These are phyloP conservation scores for Cherax destructor DNA, from an alignment of 1,140 invertebrate genomes.

Conservation along the genomic window DNA sequence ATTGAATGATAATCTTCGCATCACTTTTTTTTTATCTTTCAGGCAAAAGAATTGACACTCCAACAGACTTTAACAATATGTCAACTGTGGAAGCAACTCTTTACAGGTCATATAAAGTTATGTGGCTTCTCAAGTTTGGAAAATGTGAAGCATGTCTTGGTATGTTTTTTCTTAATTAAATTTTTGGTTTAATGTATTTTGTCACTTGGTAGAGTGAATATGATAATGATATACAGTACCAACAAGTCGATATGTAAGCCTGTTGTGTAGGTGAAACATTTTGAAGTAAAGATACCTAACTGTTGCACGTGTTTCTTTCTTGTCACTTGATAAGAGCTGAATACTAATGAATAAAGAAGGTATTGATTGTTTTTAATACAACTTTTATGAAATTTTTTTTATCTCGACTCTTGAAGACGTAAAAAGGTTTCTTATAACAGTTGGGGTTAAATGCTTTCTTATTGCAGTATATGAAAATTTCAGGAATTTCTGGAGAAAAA, in stretches of 20 bases:
- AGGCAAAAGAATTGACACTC: slow-evolving; percentile 40
- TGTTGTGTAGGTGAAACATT: too few relatives aligned
- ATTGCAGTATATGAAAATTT: background rate
- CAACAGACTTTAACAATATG: slow-evolving; percentile 39
- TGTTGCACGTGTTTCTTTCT: too few relatives aligned
- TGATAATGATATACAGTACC: background rate
- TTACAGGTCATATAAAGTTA: slow-evolving; percentile 46
- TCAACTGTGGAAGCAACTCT: slow-evolving; percentile 49
- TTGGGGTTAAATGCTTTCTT: too few relatives aligned
- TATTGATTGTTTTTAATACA: too few relatives aligned
- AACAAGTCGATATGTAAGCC: too few relatives aligned
- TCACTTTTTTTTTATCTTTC: background rate
- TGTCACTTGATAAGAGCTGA: too few relatives aligned
- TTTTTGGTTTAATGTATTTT: background rate
- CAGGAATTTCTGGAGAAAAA: slow-evolving; percentile 62
- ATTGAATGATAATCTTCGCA: too few relatives aligned
- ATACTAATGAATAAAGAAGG: too few relatives aligned
- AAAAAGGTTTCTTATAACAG: too few relatives aligned
- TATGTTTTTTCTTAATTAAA: slow-evolving; percentile 5
- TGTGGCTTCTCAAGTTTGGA: slow-evolving; percentile 56
- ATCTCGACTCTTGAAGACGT: too few relatives aligned
- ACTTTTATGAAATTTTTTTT: too few relatives aligned
- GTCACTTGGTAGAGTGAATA: background rate
- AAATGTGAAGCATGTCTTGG: slow-evolving; percentile 62
- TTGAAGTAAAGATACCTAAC: too few relatives aligned